Evolutionary conservation across 2,113 vertebrate species (phyloP), one percentile per base, ranked within the genome.

Genomic region (Myotis davidii): DNA sequence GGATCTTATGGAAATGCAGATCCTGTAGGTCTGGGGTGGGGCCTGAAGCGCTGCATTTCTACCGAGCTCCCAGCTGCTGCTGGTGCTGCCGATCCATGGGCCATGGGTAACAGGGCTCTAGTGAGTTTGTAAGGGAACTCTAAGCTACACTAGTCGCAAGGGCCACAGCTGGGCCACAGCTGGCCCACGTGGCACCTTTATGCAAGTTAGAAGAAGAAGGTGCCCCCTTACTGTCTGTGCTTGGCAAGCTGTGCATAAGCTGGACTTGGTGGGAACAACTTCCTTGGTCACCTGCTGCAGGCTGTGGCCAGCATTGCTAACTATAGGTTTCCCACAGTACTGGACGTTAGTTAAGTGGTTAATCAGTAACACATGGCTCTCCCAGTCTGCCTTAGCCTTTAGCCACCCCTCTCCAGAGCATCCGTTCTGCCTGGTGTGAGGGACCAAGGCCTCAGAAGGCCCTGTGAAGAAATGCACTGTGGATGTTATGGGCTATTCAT

Each of bases 161-260:
- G 85, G 86, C 77, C 85, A 95, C n/a, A n/a, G n/a, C n/a, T n/a
- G n/a, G n/a, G n/a, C n/a, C 85, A 95, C 9, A 37, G 88, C 45
- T 65, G 52, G 59, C 61, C 21, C 82, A 61, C 13, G 21, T 37
- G 89, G 79, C 18, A 69, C 27, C 92, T 78, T 87, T 34, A 67
- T 69, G 87, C 79, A 81, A 94, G 94, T 81, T 50, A 64, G 61
- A 64, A 89, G 72, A 32, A 61, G 27, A 64, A 86, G 65, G 32
- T 69, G 81, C 32, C 42, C 29, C 73, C 89, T 78, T 69, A 48
- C 18, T 23, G 70, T 39, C 95, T 93, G 56, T 42, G 65, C 65
- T 56, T 93, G 85, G 82, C 77, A 85, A 93, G 90, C 92, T 85
- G 83, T 45, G 65, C 32, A 20, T 84, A 86, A 88, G 84, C 52